Base-by-base conservation (phyloP, 1,140 invertebrate species). In the Babylonia areolata region DNA sequence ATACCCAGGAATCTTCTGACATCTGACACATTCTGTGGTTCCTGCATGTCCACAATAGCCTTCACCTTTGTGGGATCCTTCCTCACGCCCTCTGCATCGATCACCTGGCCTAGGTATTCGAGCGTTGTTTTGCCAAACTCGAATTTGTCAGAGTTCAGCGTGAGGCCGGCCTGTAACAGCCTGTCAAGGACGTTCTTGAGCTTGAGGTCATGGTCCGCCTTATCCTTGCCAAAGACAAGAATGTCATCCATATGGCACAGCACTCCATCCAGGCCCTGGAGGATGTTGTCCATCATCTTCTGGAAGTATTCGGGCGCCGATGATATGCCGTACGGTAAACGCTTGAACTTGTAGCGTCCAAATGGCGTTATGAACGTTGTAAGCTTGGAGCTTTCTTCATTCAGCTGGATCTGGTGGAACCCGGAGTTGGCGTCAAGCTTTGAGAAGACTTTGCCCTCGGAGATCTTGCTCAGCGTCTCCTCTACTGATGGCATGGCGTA, bases 51-150 rank as follows among this genome's bases (percentile, higher is more conserved):
- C 20, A 35, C 35, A 28, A 85, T 77, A 12, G 71, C 78, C 81
- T 37, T 86, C 15, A 86, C 51, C 46, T 86, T 73, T 64, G 28
- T 15, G 15, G 78, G 77, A 82, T 86, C 78, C 33, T 35, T 31
- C 51, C 37, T 85, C 5, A 85, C 75, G 9, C 83, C 83, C 28
- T 35, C 33, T 85, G 69, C 40, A 12, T 33, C 35, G 58, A 64
- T 78, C 3, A 85, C 37, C 31, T 87, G 86, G n/a, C 89, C 88
- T 37, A 88, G 81, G 42, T 84, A 88, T 39, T 64, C 58, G 58
- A 64, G 58, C 17, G 15, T 17, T 17, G 58, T 64, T 28, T 23
- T 17, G 58, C 17, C 15, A 64, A 64, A 64, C 15, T 64, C 58
- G 28, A 64, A 64, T n/a, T 64, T 64, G 58, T 64, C 58, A 28